Evolutionary conservation across 2,113 vertebrate species (phyloP).

Genomic region (Nanorana parkeri): DNA sequence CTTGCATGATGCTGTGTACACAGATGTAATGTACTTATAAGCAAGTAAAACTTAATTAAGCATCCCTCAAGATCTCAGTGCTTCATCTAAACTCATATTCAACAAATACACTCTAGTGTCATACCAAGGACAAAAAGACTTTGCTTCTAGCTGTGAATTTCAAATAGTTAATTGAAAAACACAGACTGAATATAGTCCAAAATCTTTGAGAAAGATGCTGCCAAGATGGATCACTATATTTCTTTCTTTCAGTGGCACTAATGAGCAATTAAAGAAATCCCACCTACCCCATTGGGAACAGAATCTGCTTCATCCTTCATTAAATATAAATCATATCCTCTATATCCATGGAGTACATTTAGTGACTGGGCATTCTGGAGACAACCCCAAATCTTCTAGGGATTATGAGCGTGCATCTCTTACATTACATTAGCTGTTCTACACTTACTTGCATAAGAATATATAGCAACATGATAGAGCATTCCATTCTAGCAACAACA

Average conservation of each 20-base stretch:
- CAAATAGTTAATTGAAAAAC: background rate
- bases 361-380: background rate
- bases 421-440: no score
- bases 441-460: no score
- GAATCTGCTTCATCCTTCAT: slow-evolving; percentile 2
- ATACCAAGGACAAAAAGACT: background rate
- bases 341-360: background rate
- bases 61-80: no score
- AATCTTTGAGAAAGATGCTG: slow-evolving; percentile 15
- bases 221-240: slow-evolving; percentile 20
- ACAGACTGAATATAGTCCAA: background rate
- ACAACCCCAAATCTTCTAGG: background rate
- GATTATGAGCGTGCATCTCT: background rate
- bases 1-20: no score
- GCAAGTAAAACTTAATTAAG: no score
- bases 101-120: no score
- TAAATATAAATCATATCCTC: background rate
- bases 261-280: background rate
- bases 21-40: no score
- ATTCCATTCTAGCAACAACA: no score
- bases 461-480: no score
- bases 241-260: background rate
- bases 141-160: background rate
- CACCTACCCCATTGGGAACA: background rate
- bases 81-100: no score